Conservation (phyloP, 2,113 vertebrate species). For the Dicerorhinus sumatrensis region DNA sequence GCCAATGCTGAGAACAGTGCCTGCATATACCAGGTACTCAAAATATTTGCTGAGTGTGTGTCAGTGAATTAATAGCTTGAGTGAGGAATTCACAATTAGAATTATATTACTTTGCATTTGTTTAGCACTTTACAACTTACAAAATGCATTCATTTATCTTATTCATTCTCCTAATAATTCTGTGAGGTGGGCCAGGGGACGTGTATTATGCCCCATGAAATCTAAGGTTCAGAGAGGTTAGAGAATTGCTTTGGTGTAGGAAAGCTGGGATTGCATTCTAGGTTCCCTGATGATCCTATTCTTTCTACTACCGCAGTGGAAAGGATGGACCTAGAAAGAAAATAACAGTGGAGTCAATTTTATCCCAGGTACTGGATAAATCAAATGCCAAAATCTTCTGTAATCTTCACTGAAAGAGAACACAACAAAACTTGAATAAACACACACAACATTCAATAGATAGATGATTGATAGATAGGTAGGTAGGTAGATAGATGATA, state of each 20-base stretch:
- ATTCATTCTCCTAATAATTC: neutral
- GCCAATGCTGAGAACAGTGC: neutral
- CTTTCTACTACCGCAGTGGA: neutral
- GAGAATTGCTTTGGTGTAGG: neutral
- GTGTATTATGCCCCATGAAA: neutral
- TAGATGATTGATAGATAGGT: neutral
- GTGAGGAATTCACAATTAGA: slow-evolving; percentile 16
- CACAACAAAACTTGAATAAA: neutral
- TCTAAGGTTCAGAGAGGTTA: neutral
- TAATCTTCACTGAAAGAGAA: slow-evolving; percentile 11
- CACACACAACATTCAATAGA: neutral
- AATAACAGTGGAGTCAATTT: neutral
- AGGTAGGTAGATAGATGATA: neutral
- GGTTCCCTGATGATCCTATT: neutral
- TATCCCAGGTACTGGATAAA: neutral
- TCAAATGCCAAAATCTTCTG: slow-evolving; percentile 9
- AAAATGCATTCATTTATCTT: neutral
- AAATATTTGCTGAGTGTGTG: neutral
- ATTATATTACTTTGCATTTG: neutral
- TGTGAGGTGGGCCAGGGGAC: neutral
- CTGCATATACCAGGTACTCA: neutral
- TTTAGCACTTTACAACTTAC: neutral
- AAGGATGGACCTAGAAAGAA: slow-evolving; percentile 7
- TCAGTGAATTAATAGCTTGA: slow-evolving; percentile 15
- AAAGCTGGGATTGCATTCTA: neutral